Evolutionary conservation across 1,140 invertebrate genomes (phyloP), one percentile per base, ranked within the genome.

Genomic region (Diorhabda elongata): DNA sequence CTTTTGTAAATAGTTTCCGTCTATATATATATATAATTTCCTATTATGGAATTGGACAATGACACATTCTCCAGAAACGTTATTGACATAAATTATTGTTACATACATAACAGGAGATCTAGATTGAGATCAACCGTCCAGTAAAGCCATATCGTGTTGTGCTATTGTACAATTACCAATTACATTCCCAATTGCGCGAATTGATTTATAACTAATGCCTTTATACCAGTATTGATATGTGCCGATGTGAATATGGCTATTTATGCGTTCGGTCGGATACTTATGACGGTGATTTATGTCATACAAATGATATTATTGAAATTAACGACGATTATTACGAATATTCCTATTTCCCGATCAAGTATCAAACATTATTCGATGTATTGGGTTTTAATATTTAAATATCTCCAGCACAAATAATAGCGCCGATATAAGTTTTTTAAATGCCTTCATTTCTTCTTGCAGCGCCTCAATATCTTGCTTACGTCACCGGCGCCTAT

Each of bases 181-280:
- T 52, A 52, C 47, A 52, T 52, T n/a, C n/a, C 47, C 47, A 52
- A 52, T 52, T 52, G 47, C 47, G n/a, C 47, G 47, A 52, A 52
- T 52, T 52, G 47, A 52, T 52, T 52, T 52, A 52, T 52, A 52
- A 8, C 47, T 52, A n/a, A 52, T 52, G 47, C 6, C n/a, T 52
- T 52, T 8, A 52, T 52, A 52, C 6, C 47, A 26, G 26, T 52
- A 52, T 52, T 52, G 47, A 52, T 52, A 52, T 52, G 47, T 52
- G 47, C 47, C 47, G 47, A 52, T 52, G 47, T 52, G 47, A 8
- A 4, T 52, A 52, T 52, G 47, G 47, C 6, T 52, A 52, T 52
- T 52, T 52, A 52, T 52, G 47, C 6, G 47, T 52, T 52, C n/a
- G 47, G n/a, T 6, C 47, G 3, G 6, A 26, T 26, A 26, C 26